phyloP scores from a whole-genome alignment of 2,113 vertebrate species.

The Tenrec ecaudatus region DNA sequence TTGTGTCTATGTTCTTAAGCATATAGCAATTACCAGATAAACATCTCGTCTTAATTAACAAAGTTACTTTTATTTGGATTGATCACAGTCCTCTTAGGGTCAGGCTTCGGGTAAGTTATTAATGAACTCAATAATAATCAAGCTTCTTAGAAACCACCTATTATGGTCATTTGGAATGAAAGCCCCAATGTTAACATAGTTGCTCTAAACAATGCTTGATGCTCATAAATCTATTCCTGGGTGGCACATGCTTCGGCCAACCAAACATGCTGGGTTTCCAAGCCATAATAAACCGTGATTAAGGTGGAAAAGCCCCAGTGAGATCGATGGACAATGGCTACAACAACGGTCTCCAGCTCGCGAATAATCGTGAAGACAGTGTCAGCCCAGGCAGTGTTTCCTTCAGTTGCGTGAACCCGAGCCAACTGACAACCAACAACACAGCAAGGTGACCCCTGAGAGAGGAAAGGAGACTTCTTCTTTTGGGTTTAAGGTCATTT shows the following conservation, averaged over 20 bases:
- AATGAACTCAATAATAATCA: conserved; percentile 54
- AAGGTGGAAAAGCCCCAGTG: neutral
- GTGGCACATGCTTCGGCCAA: conserved; percentile 11
- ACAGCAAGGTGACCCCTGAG: neutral
- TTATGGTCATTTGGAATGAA: conserved; percentile 53
- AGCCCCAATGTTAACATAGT: conserved; percentile 36
- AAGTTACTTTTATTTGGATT: conserved; percentile 57
- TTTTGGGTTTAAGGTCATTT: neutral
- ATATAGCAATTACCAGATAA: conserved; percentile 28
- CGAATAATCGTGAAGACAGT: neutral
- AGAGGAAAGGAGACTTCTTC: neutral
- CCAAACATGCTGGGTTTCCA: conserved; percentile 13
- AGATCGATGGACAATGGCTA: neutral
- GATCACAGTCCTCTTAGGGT: conserved; percentile 29
- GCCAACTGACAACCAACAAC: neutral
- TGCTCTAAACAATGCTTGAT: conserved; percentile 66
- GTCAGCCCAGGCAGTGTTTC: neutral
- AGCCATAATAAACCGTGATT: conserved; percentile 7
- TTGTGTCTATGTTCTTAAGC: conserved; percentile 19
- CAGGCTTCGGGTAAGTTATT: conserved; percentile 45
- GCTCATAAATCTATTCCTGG: conserved; percentile 74
- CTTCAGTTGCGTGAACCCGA: neutral
- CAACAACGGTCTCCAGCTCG: neutral
- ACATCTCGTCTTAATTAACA: conserved; percentile 48
- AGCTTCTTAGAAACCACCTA: conserved; percentile 59